A percentile compares a stretch with the other conserved stretches of the same genome.
Evolutionary conservation across 2,797 vertebrate species (phyloP).

Genomic region (Amblyraja radiata): DNA sequence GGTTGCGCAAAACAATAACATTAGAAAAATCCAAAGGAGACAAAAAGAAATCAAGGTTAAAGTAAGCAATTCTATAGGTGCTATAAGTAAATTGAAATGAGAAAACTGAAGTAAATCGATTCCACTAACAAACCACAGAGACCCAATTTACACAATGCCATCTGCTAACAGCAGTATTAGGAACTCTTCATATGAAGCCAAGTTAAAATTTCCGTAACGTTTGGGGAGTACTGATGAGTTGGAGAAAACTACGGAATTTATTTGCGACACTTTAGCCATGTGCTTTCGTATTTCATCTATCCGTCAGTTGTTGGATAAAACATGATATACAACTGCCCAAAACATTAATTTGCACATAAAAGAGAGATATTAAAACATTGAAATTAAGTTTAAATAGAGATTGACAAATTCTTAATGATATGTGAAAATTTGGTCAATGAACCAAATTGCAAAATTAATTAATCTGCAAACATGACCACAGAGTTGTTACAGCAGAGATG

Average conservation of each 20-base stretch:
- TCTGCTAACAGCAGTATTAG: neutral
- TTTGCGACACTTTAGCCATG: neutral
- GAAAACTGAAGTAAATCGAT: neutral
- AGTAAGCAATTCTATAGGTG: neutral
- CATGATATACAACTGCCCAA: neutral
- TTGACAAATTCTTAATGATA: neutral
- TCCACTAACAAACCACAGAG: neutral
- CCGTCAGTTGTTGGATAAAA: neutral
- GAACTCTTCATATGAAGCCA: neutral
- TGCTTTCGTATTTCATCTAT: neutral
- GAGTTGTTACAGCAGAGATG: too few relatives aligned
- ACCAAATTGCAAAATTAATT: neutral
- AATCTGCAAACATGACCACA: neutral
- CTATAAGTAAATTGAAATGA: neutral
- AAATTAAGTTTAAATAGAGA: neutral
- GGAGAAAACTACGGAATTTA: neutral
- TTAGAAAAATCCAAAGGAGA: neutral
- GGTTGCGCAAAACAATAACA: constrained; percentile 3
- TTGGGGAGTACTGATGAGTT: neutral
- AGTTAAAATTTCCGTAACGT: neutral
- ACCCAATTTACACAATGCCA: neutral
- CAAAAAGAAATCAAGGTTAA: neutral
- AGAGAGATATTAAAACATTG: neutral
- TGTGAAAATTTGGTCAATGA: neutral
- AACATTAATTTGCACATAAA: neutral